phyloP scores from a whole-genome alignment of 1,140 invertebrate genomes.

The Eufriesea mexicana region DNA sequence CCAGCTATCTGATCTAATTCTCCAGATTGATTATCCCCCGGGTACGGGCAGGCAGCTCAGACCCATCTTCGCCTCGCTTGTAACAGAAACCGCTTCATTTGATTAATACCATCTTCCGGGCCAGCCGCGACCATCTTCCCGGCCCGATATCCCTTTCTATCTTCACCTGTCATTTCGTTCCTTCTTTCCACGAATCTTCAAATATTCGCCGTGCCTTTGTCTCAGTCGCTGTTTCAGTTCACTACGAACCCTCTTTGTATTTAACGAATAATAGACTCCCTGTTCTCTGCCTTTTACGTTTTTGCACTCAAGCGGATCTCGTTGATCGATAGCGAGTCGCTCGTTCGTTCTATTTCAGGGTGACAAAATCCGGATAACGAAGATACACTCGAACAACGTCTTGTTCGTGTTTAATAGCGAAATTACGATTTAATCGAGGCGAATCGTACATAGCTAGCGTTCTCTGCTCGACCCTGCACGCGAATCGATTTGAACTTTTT shows the following conservation, averaged over 20 bases:
- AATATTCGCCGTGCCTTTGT: constrained; percentile 27
- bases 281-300: neutral
- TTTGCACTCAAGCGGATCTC: neutral
- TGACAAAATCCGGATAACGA: neutral
- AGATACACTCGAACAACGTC: no score
- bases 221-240: neutral
- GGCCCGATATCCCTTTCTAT: constrained; percentile 24
- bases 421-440: neutral
- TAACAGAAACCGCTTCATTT: constrained; percentile 62
- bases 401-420: neutral
- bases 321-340: neutral
- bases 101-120: constrained; percentile 52
- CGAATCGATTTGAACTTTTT: neutral
- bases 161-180: constrained; percentile 16
- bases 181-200: constrained; percentile 32
- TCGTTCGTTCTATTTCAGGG: neutral
- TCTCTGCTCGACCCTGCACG: no score
- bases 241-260: neutral
- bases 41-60: constrained; percentile 35
- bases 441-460: neutral
- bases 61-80: constrained; percentile 48
- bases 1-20: constrained; percentile 60
- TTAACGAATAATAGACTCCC: constrained; percentile 17
- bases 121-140: constrained; percentile 39
- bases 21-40: constrained; percentile 52